Evolutionary conservation across 2,797 vertebrate genomes (phyloP), one percentile per base, ranked within the genome.

Genomic region (Alca torda): DNA sequence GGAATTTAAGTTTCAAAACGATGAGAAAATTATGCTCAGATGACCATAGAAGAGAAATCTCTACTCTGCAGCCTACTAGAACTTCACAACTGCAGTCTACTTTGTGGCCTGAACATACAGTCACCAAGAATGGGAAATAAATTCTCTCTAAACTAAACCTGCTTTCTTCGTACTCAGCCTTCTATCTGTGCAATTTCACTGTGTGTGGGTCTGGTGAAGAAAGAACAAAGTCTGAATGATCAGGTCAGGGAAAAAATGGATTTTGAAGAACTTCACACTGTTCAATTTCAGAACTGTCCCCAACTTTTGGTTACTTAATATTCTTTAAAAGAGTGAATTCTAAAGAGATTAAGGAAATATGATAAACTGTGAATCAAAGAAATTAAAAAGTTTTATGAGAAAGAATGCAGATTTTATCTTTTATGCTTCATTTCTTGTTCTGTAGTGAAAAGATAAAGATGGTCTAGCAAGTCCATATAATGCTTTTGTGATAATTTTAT

Each of bases 171-270:
- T 20, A 61, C 5, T 35, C 24, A 13, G 4, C 8, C 54, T 79
- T 63, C 8, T 46, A 68, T 70, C 39, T 31, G 6, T 33, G 13
- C 31, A 51, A 74, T 78, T 86, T 28, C 46, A 50, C 6, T 48
- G 8, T 13, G 3, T 6, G 21, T 7, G 9, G 11, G 14, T 51
- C 11, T 51, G 11, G 8, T 18, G 9, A 76, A 87, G 51, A 83
- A 92, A 41, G 3, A 59, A 31, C 15, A 39, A 78, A 50, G 5
- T 53, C 21, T 61, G 26, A 76, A 59, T 17, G 5, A 46, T 68
- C 6, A 84, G 48, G 17, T 48, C 1, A 1, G 33, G 25, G 8
- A 18, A 39, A 53, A 45, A 80, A 51, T 0, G 3, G 2, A 0
- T 25, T 73, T 77, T 59, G 10, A 5, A 84, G 78, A 16, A 35